Evolutionary conservation across 35 echinoderm and acorn worm genomes (phyloP).

Genomic region (Nesometra sesokonis): DNA sequence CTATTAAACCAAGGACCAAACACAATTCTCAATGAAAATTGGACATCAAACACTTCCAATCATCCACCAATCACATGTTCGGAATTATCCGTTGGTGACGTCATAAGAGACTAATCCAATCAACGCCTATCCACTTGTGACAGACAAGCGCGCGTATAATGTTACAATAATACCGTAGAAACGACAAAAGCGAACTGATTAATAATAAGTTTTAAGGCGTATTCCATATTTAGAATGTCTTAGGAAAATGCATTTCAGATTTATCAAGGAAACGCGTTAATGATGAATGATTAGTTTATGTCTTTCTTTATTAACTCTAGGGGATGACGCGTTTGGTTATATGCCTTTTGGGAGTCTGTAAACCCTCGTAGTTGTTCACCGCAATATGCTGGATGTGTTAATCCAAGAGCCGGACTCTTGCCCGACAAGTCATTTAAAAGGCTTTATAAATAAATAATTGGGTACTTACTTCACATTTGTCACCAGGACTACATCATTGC

Average conservation of each 20-base stretch:
- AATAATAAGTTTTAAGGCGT: not conserved
- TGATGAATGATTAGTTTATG: not conserved
- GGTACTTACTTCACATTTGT: not conserved
- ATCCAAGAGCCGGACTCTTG: not conserved
- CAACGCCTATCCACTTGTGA: too few species aligned
- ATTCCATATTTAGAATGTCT: not conserved
- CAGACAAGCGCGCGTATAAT: too few species aligned
- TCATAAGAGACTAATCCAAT: too few species aligned
- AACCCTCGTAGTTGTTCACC: not conserved
- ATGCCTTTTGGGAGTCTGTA: not conserved
- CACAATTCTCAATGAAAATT: too few species aligned
- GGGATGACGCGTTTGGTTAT: not conserved
- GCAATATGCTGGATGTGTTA: not conserved
- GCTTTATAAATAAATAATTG: not conserved
- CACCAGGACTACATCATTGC: not conserved
- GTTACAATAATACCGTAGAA: too few species aligned
- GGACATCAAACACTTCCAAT: too few species aligned
- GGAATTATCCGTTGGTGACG: too few species aligned
- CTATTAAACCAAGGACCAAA: too few species aligned
- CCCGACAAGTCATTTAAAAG: not conserved
- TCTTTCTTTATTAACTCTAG: not conserved
- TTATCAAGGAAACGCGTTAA: not conserved
- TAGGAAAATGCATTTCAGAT: not conserved
- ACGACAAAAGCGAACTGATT: too few species aligned
- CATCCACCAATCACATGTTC: too few species aligned